A percentile compares a stretch with the other conserved stretches of the same genome.
phyloP scores from a whole-genome alignment of 2,888 invertebrate species.

The Drosophila tripunctata region DNA sequence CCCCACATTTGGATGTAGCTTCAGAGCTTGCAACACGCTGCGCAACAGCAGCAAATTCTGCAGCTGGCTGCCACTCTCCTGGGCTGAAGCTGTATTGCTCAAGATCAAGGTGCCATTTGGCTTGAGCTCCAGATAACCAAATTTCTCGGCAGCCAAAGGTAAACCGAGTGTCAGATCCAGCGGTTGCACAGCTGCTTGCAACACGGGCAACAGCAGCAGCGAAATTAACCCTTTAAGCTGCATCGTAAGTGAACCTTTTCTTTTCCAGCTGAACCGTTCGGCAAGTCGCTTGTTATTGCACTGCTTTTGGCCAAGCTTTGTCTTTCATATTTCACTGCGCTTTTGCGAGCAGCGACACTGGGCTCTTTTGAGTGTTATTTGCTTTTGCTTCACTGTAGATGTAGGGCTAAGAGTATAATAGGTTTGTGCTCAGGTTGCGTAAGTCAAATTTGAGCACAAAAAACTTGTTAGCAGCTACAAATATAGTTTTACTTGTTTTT shows the following conservation, averaged over 20 bases:
- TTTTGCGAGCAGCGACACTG: slow-evolving; percentile 32
- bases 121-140: slow-evolving; percentile 70
- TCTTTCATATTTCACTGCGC: slow-evolving; percentile 59
- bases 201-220: slow-evolving; percentile 15
- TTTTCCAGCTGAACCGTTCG: slow-evolving; percentile 33
- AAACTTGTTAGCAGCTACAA: too few species aligned
- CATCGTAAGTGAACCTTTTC: slow-evolving; percentile 34
- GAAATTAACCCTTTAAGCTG: slow-evolving; percentile 27
- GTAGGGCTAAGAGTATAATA: neutral
- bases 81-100: slow-evolving; percentile 36
- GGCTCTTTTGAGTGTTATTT: slow-evolving; percentile 57
- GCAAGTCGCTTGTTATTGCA: slow-evolving; percentile 60
- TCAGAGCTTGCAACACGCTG: slow-evolving; percentile 66
- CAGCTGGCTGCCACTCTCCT: slow-evolving; percentile 42
- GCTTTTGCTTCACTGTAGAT: slow-evolving; percentile 34
- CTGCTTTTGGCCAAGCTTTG: slow-evolving; percentile 52
- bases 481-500: too few species aligned
- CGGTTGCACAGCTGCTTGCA: slow-evolving; percentile 54
- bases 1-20: slow-evolving; percentile 26
- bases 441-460: too few species aligned
- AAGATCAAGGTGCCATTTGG: slow-evolving; percentile 75
- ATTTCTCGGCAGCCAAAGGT: slow-evolving; percentile 40
- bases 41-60: slow-evolving; percentile 67
- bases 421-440: neutral
- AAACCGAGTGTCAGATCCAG: slow-evolving; percentile 9